Evolutionary conservation across 2,113 vertebrate genomes (phyloP).

Genomic region (Oenanthe melanoleuca): DNA sequence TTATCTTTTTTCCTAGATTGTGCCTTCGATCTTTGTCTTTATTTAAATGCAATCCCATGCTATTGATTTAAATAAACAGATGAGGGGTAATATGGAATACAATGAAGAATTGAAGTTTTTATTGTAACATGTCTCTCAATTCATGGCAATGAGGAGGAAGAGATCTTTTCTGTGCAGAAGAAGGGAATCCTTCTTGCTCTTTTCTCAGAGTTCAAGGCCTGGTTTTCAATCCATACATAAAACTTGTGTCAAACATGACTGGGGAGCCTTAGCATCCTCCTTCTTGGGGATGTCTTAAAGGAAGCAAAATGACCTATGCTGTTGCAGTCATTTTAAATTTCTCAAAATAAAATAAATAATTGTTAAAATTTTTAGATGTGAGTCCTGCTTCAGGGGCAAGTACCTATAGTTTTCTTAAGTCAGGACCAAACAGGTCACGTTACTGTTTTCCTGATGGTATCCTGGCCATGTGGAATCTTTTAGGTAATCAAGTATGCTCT

Average conservation of each 20-base stretch:
- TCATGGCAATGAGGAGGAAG: not conserved
- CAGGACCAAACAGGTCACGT: not conserved
- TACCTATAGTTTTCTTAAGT: not conserved
- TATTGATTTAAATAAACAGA: not conserved
- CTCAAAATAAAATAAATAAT: not conserved
- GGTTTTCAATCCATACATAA: not conserved
- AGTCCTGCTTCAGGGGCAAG: not conserved
- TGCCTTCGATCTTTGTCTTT: not conserved
- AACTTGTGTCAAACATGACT: not conserved
- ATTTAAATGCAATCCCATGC: not conserved
- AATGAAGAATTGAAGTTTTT: not conserved
- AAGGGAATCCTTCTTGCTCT: not conserved
- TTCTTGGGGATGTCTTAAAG: not conserved
- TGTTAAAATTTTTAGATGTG: not conserved
- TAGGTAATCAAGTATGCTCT: not conserved
- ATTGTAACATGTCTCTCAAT: not conserved
- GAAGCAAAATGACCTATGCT: not conserved
- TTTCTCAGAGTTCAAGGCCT: not conserved
- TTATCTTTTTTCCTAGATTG: not conserved
- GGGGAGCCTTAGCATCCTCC: not conserved
- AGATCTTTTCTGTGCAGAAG: not conserved
- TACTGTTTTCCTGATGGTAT: not conserved
- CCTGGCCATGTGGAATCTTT: not conserved
- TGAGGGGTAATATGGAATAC: not conserved
- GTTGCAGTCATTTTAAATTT: not conserved